Conservation (phyloP, 2,888 invertebrate species). For the Piscicola geometra region DNA sequence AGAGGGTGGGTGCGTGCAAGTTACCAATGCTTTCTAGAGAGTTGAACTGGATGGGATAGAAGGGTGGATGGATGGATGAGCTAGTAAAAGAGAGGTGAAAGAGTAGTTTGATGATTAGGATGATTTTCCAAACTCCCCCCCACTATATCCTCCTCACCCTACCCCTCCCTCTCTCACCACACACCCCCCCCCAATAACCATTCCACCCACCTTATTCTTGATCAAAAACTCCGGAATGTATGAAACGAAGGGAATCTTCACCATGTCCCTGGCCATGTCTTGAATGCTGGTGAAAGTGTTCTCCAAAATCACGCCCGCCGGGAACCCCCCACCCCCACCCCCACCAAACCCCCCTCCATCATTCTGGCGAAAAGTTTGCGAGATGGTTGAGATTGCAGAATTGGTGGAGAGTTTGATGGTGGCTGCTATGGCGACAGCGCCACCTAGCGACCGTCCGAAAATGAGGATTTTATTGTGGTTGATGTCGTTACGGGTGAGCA, state of each 20-base stretch:
- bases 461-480: constrained; percentile 78
- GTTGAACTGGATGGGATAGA: constrained; percentile 57
- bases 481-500: constrained; percentile 74
- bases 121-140: too few species aligned
- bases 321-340: not conserved
- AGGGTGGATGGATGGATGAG: too few species aligned
- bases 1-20: constrained; percentile 72
- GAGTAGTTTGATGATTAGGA: too few species aligned
- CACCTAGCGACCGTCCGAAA: constrained; percentile 82
- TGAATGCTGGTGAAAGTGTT: constrained; percentile 93
- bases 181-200: too few species aligned
- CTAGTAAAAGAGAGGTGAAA: too few species aligned
- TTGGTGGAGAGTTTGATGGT: constrained; percentile 72
- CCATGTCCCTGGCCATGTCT: constrained; percentile 78
- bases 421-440: constrained; percentile 84
- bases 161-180: too few species aligned
- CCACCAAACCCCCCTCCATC: too few species aligned
- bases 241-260: constrained; percentile 68
- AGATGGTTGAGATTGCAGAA: constrained; percentile 54
- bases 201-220: constrained; percentile 39
- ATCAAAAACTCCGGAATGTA: constrained; percentile 77
- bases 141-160: too few species aligned
- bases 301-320: constrained; percentile 74
- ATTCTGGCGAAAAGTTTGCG: too few species aligned
- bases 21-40: constrained; percentile 67